Conservation (phyloP, 2,888 invertebrate genomes). For the Scaptomyza caliginosa region DNA sequence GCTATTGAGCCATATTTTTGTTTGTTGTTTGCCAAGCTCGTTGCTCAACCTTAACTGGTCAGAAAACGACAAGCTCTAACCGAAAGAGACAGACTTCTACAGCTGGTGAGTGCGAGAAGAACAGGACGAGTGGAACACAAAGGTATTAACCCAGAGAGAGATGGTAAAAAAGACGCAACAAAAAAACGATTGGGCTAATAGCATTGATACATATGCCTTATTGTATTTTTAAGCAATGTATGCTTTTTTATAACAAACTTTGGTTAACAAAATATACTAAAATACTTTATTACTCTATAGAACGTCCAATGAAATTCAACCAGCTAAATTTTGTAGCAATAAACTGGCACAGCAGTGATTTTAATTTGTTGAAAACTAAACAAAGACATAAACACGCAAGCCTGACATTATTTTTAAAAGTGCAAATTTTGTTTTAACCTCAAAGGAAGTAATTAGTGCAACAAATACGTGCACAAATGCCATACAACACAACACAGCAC, state of each 20-base stretch:
- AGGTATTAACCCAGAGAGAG: constrained; percentile 49
- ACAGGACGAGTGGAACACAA: constrained; percentile 26
- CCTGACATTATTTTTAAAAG: constrained; percentile 83
- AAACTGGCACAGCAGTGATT: constrained; percentile 18
- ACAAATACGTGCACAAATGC: constrained; percentile 67
- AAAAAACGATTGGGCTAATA: constrained; percentile 2
- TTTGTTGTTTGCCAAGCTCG: constrained; percentile 59
- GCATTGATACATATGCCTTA: constrained; percentile 12
- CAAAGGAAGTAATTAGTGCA: constrained; percentile 81
- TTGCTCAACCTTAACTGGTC: constrained; percentile 27
- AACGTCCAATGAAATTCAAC: neutral
- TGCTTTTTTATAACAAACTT: no score
- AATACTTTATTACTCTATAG: neutral
- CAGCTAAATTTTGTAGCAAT: neutral
- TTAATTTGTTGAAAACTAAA: constrained; percentile 66
- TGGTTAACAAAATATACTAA: no score
- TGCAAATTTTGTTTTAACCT: constrained; percentile 83
- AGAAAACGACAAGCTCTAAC: constrained; percentile 14
- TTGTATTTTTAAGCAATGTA: no score
- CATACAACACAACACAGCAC: no score
- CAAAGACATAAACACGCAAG: constrained; percentile 83
- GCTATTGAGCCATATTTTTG: constrained; percentile 74
- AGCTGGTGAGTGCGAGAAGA: neutral
- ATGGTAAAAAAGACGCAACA: neutral
- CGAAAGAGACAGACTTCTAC: neutral